A percentile compares a stretch with the other conserved stretches of the same genome.
Evolutionary conservation across 1,140 invertebrate species (phyloP).

Genomic region (Calliopsis andreniformis): DNA sequence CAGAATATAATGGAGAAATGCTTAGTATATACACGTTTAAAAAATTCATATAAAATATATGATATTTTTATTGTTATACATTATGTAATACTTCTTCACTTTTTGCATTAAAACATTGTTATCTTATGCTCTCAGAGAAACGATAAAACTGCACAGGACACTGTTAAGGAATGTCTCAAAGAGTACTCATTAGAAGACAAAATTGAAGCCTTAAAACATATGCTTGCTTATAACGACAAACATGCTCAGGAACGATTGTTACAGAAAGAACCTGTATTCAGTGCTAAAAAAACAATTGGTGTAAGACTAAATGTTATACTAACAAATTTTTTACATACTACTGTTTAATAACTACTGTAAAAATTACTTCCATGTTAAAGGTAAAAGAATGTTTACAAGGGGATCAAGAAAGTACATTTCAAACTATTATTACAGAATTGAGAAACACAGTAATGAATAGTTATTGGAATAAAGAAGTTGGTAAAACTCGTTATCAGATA

Average conservation of each 20-base stretch:
- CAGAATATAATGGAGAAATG: too few relatives aligned
- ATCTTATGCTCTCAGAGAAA: neutral
- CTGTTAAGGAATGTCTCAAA: conserved; percentile 21
- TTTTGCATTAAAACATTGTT: too few relatives aligned
- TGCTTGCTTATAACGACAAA: conserved; percentile 22
- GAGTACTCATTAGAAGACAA: conserved; percentile 35
- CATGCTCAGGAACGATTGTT: neutral
- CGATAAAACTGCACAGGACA: neutral
- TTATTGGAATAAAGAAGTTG: conserved; percentile 65
- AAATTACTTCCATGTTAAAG: too few relatives aligned
- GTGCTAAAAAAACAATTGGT: conserved; percentile 5
- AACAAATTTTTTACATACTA: neutral
- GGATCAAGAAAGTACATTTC: conserved; percentile 47
- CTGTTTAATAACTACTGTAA: neutral
- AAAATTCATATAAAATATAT: neutral
- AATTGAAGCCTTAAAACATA: conserved; percentile 22
- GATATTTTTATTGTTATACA: neutral
- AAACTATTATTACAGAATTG: conserved; percentile 63
- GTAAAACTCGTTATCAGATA: conserved; percentile 52
- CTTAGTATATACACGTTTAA: too few relatives aligned
- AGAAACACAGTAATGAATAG: conserved; percentile 62
- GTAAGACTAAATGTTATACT: conserved; percentile 23
- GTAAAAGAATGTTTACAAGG: conserved; percentile 61
- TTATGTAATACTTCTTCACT: neutral
- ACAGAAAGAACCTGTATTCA: neutral